A percentile compares a stretch with the other conserved stretches of the same genome.
These are phyloP conservation scores for Coptotermes formosanus DNA, from an alignment of 1,140 invertebrate species.

Conservation along the genomic window DNA sequence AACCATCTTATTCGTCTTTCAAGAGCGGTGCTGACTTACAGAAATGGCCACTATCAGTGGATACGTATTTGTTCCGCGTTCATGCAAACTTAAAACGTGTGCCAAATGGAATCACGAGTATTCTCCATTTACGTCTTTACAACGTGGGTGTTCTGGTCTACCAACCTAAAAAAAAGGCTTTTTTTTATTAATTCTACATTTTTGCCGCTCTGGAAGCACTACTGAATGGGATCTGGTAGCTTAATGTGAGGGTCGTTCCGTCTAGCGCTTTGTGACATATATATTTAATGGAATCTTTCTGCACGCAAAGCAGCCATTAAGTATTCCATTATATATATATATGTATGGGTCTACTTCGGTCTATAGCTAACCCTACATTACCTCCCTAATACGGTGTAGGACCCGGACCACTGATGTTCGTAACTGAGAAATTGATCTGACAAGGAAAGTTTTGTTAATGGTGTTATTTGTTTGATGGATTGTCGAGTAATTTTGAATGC, in stretches of 20 bases:
- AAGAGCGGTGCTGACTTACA: no score
- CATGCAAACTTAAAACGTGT: no score
- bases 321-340: neutral
- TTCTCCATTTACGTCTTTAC: no score
- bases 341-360: no score
- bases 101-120: no score
- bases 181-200: neutral
- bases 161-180: neutral
- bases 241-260: neutral
- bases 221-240: neutral
- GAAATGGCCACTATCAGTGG: no score
- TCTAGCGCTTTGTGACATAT: neutral
- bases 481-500: neutral
- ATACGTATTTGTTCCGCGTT: no score
- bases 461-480: neutral
- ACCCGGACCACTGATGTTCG: neutral
- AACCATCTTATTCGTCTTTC: no score
- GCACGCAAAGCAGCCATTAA: constrained; percentile 10
- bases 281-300: neutral
- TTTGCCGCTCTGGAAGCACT: neutral
- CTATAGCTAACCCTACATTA: neutral
- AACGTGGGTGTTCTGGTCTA: neutral
- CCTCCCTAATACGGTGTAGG: neutral
- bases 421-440: neutral
- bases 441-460: neutral